Conservation (phyloP, 2,888 invertebrate species). For the Hyles lineata region DNA sequence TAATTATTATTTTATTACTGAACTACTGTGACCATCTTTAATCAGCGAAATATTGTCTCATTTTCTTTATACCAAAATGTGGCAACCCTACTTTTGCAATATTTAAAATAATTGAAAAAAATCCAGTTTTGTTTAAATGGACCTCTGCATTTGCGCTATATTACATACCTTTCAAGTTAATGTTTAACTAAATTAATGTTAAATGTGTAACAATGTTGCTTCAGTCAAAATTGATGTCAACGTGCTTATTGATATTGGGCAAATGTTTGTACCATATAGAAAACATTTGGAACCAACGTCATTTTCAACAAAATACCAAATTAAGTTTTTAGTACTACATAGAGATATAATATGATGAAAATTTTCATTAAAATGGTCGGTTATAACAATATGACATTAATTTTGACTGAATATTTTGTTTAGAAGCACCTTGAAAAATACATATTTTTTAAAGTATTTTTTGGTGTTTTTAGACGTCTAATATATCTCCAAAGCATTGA, state of each 20-base stretch:
- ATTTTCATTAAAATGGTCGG: no score
- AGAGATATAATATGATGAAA: no score
- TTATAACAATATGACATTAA: background rate
- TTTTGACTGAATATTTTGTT: background rate
- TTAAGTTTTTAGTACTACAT: no score
- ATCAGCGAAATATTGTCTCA: no score
- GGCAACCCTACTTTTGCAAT: no score
- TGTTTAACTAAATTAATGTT: slow-evolving; percentile 17
- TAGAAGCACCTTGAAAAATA: background rate
- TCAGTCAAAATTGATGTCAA: background rate
- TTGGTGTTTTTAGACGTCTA: background rate
- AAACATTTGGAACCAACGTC: no score
- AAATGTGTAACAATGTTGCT: background rate
- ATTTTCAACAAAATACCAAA: no score
- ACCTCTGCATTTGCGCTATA: background rate
- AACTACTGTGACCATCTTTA: no score
- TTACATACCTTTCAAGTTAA: background rate
- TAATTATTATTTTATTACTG: no score
- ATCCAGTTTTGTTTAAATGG: background rate
- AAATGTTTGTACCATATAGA: no score
- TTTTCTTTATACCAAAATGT: no score
- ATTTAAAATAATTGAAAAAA: no score
- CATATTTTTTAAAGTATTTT: background rate
- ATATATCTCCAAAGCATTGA: background rate
- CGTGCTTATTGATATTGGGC: background rate